Percentiles rank a stretch among this genome's conserved stretches.
phyloP scores from a whole-genome alignment of 2,888 invertebrate species.

The Ommatoiulus sabulosus region DNA sequence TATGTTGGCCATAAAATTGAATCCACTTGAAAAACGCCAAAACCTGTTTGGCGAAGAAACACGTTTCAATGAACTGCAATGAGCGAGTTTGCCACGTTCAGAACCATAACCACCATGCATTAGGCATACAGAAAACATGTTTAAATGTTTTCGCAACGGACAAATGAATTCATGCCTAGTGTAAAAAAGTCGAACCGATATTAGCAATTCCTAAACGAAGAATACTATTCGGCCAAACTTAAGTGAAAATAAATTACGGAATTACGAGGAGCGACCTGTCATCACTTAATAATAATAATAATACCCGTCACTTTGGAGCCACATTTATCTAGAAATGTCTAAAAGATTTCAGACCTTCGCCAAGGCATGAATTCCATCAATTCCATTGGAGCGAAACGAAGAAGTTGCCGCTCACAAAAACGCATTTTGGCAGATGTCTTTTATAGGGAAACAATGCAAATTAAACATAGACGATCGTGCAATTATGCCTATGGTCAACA shows the following conservation, averaged over 20 bases:
- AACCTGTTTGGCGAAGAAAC: neutral
- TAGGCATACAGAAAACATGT: neutral
- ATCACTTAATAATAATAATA: neutral
- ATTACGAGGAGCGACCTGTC: neutral
- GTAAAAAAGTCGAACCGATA: conserved; percentile 1
- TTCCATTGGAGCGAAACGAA: neutral
- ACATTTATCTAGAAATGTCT: conserved; percentile 18
- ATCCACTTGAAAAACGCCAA: conserved; percentile 5
- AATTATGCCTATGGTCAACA: too few species aligned
- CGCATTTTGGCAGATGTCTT: neutral
- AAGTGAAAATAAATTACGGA: neutral
- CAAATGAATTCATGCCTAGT: neutral
- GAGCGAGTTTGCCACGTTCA: neutral
- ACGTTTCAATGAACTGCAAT: conserved; percentile 11
- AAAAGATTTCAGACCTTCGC: neutral
- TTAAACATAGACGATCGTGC: too few species aligned
- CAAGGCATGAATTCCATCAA: neutral
- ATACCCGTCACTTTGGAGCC: conserved; percentile 10
- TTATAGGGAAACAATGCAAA: too few species aligned
- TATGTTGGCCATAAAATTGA: conserved; percentile 22
- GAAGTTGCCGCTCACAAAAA: neutral
- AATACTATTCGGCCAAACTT: neutral
- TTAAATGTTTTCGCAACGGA: neutral
- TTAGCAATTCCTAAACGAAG: neutral
- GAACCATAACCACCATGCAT: conserved; percentile 28